Percentiles rank a stretch among this genome's conserved stretches.
phyloP scores from a whole-genome alignment of 2,888 invertebrate species.

The Monopis laevigella region DNA sequence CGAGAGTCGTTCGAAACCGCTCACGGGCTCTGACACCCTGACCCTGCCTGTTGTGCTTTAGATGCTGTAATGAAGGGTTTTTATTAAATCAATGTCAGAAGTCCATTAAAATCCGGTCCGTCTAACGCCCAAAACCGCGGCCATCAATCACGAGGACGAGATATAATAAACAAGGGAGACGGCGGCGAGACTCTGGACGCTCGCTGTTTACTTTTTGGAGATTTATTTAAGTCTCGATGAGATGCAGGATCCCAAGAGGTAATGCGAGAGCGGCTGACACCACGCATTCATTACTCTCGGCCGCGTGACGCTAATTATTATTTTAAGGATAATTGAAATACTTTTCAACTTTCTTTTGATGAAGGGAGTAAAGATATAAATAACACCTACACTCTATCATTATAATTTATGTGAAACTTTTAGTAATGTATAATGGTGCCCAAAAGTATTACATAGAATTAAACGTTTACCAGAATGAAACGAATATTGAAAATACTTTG shows the following conservation, averaged over 20 bases:
- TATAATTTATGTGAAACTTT: too few relatives aligned
- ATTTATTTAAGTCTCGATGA: slow-evolving; percentile 8
- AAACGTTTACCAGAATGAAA: slow-evolving; percentile 9
- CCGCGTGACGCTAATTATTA: slow-evolving; percentile 12
- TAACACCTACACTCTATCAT: too few relatives aligned
- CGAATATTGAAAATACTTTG: slow-evolving; percentile 11
- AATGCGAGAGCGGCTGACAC: background rate
- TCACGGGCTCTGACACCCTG: slow-evolving; percentile 9
- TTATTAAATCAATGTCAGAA: slow-evolving; percentile 66
- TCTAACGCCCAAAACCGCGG: slow-evolving; percentile 29
- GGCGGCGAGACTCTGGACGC: slow-evolving; percentile 13
- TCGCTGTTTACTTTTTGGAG: slow-evolving; percentile 10
- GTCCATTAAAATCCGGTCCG: slow-evolving; percentile 50
- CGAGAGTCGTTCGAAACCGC: slow-evolving; percentile 2
- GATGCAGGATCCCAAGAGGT: background rate
- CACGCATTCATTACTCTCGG: slow-evolving; percentile 13
- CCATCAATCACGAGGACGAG: slow-evolving; percentile 50
- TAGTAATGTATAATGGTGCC: too few relatives aligned
- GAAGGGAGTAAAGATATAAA: too few relatives aligned
- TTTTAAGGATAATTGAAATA: slow-evolving; percentile 7
- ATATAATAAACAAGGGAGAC: slow-evolving; percentile 27
- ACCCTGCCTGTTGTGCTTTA: slow-evolving; percentile 19
- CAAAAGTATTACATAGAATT: too few relatives aligned
- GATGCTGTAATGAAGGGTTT: slow-evolving; percentile 60
- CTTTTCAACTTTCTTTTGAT: background rate